Evolutionary conservation across 2,797 vertebrate genomes (phyloP), one percentile per base, ranked within the genome.

Genomic region (Eulemur rubriventer): DNA sequence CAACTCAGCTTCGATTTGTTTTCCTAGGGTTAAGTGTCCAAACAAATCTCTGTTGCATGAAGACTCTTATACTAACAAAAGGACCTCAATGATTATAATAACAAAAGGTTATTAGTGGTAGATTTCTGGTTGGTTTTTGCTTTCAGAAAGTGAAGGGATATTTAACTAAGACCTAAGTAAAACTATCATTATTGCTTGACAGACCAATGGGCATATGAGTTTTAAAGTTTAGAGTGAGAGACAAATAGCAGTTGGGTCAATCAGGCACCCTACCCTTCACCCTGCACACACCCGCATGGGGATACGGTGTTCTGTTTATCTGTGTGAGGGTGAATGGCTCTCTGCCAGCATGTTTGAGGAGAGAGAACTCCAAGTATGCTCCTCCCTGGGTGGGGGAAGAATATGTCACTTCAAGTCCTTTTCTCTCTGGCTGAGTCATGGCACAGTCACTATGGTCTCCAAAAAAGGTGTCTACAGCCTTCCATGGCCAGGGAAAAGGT

Each of bases 401-500:
- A 35, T 41, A 16, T 52, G 48, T 75, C 63, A 22, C 52, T 94
- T 78, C 81, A 67, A 79, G 81, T 33, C 43, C 59, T 88, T 78
- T 92, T 28, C 65, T 94, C 48, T 90, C 33, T 75, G 46, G 35
- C 91, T 96, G 79, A 95, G 80, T 94, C 86, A 46, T 61, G 38
- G 24, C 84, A 93, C 12, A 69, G 43, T 41, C 85, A 91, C 10
- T 1, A 26, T 22, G 4, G 22, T 63, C 55, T 90, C 93, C 67
- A 91, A 75, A 94, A 69, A 84, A 65, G 35, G 20, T 48, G 18
- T 63, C 24, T 70, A 10, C 10, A 92, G 80, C 33, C 52, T 55
- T 93, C 50, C 30, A n/a, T 20, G 5, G 76, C 93, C 41, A 89
- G 83, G 88, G 82, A 55, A 97, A 97, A 97, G 95, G 96, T 98